Evolutionary conservation across 2,113 vertebrate species (phyloP).

Genomic region (Xenus cinereus): DNA sequence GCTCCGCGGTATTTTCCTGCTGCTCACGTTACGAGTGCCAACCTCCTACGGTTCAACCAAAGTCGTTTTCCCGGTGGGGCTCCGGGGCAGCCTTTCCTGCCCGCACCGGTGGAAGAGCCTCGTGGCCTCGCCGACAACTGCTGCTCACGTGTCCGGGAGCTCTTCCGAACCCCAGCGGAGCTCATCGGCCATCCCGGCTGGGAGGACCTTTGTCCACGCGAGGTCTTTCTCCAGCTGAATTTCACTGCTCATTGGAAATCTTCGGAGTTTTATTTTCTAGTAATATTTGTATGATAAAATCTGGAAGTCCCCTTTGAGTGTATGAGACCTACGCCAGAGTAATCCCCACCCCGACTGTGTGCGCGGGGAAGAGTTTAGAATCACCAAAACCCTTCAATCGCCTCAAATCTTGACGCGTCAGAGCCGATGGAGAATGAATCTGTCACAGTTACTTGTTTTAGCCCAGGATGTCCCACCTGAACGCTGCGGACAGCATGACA

Average conservation of each 20-base stretch:
- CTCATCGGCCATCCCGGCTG: neutral
- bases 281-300: neutral
- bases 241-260: neutral
- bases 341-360: accelerated
- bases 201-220: neutral
- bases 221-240: neutral
- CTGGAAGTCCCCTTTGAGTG: neutral
- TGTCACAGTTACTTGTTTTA: neutral
- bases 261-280: neutral
- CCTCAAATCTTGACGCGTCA: neutral
- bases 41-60: constrained; percentile 21
- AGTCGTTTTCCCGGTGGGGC: neutral
- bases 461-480: neutral
- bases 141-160: neutral
- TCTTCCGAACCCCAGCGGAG: neutral
- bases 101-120: neutral
- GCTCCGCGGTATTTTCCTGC: constrained; percentile 17
- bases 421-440: neutral
- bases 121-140: neutral
- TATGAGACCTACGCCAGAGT: accelerated
- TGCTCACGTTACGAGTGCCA: neutral
- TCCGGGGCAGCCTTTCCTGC: neutral
- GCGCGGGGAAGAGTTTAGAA: accelerated
- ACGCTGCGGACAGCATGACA: neutral
- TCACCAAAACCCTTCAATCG: accelerated